Base-by-base conservation (phyloP, 1,140 invertebrate genomes). In the Lanistes nyassanus region DNA sequence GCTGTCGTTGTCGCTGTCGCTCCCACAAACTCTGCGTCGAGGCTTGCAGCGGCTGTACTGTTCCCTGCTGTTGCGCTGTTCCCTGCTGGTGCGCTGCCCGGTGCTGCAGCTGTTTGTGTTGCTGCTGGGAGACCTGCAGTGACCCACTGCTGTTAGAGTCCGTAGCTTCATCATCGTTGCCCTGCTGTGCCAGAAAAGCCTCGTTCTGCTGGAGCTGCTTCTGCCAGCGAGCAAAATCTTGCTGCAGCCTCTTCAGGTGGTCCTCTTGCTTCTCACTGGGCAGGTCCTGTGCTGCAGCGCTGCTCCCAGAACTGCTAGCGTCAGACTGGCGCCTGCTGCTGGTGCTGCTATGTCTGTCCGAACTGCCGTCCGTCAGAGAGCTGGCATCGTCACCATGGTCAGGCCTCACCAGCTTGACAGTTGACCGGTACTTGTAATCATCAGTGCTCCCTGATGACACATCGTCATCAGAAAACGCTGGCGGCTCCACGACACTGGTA, bases 171-270 rank as follows among this genome's bases (percentile, higher is more conserved):
- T 2, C 47, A 36, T 75, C 29, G 70, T 37, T 26, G 53, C 47
- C 42, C 31, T 79, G 76, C 9, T 70, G 67, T 16, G 82, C 74
- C 51, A 86, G 76, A 13, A 85, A 60, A 47, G 68, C 77, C 74
- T 85, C 80, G 73, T 86, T 86, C 51, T 82, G 74, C 66, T 75
- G 51, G 29, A 86, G 74, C 76, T 86, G 85, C 39, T 81, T 64
- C 56, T 86, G 81, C 85, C 85, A 86, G 58, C 79, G 62, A 19
- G 71, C 29, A 34, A 84, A 79, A 65, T 86, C 83, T 34, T 81
- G 56, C 67, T 86, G 79, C 37, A 86, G 75, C 16, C 76, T 71
- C 60, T 79, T 31, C 21, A 81, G 47, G 19, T 74, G 53, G 23
- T 76, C 76, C n/a, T 75, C 73, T 16, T 66, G 7, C 19, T 39